Evolutionary conservation across 2,797 vertebrate genomes (phyloP).

Genomic region (Margarornis squamiger): DNA sequence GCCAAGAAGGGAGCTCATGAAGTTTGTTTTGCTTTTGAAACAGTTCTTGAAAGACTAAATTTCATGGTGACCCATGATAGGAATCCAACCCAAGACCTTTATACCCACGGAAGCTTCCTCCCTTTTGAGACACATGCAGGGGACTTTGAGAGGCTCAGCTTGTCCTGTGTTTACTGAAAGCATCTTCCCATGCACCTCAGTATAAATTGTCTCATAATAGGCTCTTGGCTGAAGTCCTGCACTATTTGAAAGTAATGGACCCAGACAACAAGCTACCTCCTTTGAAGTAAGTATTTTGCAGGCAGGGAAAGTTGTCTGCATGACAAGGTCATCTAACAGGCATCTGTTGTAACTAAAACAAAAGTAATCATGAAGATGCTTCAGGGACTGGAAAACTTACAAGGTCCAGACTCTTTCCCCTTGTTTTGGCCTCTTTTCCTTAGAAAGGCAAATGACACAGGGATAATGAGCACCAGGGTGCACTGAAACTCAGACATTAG

Average conservation of each 20-base stretch:
- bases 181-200: not conserved
- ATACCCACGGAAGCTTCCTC: accelerated
- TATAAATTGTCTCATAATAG: not conserved
- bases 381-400: not conserved
- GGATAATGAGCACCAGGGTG: not conserved
- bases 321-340: not conserved
- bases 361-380: not conserved
- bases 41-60: not conserved
- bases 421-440: not conserved
- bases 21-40: not conserved
- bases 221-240: not conserved
- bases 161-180: not conserved
- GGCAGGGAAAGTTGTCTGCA: not conserved
- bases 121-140: not conserved
- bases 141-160: not conserved
- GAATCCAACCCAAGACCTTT: not conserved
- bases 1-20: not conserved
- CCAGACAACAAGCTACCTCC: not conserved
- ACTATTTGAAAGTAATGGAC: not conserved
- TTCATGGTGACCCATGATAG: not conserved
- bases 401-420: not conserved
- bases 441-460: not conserved
- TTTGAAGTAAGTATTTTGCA: not conserved
- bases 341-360: not conserved
- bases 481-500: not conserved